phyloP scores from a whole-genome alignment of 2,888 invertebrate genomes.

The Diarsia brunnea region DNA sequence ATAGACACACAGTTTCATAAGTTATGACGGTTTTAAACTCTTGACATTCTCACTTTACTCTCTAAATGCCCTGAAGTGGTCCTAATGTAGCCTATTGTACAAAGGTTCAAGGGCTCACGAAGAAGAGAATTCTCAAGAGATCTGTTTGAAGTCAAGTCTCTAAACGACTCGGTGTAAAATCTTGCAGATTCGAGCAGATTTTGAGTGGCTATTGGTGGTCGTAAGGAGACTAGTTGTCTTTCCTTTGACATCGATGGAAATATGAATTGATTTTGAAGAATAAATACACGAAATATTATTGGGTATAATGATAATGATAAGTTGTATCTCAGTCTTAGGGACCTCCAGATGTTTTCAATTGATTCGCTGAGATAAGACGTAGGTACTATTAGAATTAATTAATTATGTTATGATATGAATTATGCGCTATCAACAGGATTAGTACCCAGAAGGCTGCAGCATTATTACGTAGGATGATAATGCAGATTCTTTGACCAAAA shows the following conservation, averaged over 20 bases:
- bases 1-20: not conserved
- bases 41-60: not conserved
- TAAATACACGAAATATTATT: no score
- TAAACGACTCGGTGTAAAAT: conserved; percentile 14
- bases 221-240: not conserved
- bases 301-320: no score
- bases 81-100: conserved; percentile 35
- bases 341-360: no score
- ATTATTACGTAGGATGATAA: no score
- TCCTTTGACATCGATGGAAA: not conserved
- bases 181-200: conserved; percentile 23
- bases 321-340: no score
- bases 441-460: no score
- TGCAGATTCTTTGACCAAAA: no score
- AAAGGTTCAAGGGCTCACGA: not conserved
- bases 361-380: no score
- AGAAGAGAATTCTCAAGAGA: conserved; percentile 14
- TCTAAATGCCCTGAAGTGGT: not conserved
- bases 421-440: no score
- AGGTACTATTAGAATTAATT: no score
- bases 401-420: no score
- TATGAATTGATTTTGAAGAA: not conserved
- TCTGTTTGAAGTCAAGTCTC: conserved; percentile 31
- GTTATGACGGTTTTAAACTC: not conserved
- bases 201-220: not conserved